Base-by-base conservation (phyloP, 2,888 invertebrate species). In the Nymphalis c-album region DNA sequence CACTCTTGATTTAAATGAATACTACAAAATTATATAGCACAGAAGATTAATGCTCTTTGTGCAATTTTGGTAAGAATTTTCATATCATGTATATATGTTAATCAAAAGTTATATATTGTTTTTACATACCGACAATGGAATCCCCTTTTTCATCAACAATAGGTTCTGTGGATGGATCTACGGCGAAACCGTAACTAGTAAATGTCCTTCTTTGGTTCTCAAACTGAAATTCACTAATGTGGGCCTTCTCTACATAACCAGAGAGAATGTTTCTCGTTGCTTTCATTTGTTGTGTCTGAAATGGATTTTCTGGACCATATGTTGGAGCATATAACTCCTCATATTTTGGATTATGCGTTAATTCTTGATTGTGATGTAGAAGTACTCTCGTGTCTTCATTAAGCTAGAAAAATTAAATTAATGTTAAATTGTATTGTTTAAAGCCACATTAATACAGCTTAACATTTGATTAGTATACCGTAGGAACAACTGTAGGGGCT, bases 221-320 rank as follows among this genome's bases (percentile, higher is more conserved):
- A 94, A 99, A 99, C 79, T 98, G 97, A 87, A 99, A 99, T 77
- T 97, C 97, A 87, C 97, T 99, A 61, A 99, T 95, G 85, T 99
- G 98, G 0, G 99, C 98, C 73, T 96, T 95, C 82, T 99, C 99
- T 0, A 98, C 97, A 88, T 95, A 98, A 0, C 99, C 99, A 0
- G 99, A 96, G 16, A 99, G 90, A 78, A 96, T 98, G 83, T 99
- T 99, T 81, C 97, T 96, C 7, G 94, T 93, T 0, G 98, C 97
- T 73, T 94, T 94, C 91, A 98, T 96, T 80, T 98, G 98, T 80
- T 96, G 95, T 0, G 98, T 98, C 87, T 97, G 95, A 82, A 96
- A 97, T 0, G 99, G 99, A 90, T 99, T 98, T 75, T 95, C 95
- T 0, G 99, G 99, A 0, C 99, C 99, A 60, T 96, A 94, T 71